These are phyloP conservation scores for Alauda arvensis DNA, from an alignment of 2,797 vertebrate species.

Conservation along the genomic window DNA sequence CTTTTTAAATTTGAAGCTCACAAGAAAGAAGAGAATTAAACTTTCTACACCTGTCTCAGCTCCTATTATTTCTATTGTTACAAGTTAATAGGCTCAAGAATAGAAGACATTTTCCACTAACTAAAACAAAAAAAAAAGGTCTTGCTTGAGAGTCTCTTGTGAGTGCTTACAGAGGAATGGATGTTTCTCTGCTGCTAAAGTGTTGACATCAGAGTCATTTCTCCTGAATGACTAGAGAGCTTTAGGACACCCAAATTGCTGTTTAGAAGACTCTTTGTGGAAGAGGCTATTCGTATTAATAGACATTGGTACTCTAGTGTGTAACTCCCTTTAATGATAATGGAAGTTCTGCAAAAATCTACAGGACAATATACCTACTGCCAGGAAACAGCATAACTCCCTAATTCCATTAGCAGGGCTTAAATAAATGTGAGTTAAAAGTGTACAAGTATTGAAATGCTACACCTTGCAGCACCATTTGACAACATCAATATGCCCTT, in stretches of 20 bases:
- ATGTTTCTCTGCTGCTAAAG: not conserved
- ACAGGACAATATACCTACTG: not conserved
- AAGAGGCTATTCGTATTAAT: not conserved
- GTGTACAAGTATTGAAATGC: not conserved
- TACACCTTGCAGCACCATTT: not conserved
- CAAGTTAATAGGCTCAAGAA: conserved; percentile 46
- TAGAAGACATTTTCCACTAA: conserved; percentile 29
- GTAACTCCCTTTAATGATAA: conserved; percentile 30
- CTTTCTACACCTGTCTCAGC: conserved; percentile 13
- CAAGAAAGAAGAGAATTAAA: conserved; percentile 42
- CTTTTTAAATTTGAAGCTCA: conserved; percentile 39
- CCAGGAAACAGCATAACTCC: not conserved
- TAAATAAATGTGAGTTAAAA: conserved; percentile 6
- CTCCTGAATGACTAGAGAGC: conserved; percentile 16
- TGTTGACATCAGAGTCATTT: conserved; percentile 19
- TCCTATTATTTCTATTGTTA: conserved; percentile 47
- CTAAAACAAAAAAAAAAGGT: conserved; percentile 18
- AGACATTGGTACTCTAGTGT: not conserved
- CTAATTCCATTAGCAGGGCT: not conserved
- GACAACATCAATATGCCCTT: not conserved
- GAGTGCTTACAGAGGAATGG: conserved; percentile 5
- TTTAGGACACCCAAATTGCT: conserved; percentile 31
- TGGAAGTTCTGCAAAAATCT: not conserved
- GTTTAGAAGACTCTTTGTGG: conserved; percentile 29
- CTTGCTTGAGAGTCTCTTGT: conserved; percentile 11